A percentile compares a stretch with the other conserved stretches of the same genome.
Evolutionary conservation across 2,113 vertebrate species (phyloP).

Genomic region (Ictalurus furcatus): DNA sequence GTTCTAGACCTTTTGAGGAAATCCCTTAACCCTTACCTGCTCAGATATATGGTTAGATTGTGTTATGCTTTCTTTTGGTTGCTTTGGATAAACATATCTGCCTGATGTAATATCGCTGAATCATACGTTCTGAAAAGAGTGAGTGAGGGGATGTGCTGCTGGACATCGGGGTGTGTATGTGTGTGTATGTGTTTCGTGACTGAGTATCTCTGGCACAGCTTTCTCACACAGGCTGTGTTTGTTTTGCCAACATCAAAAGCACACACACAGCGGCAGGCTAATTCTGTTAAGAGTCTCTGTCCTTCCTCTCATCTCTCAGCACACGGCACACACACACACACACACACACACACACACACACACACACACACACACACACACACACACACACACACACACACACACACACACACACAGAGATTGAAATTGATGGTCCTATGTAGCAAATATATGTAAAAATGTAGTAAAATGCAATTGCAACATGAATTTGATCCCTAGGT

Average conservation of each 20-base stretch:
- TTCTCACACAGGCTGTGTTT: slow-evolving; percentile 26
- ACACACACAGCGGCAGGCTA: slow-evolving; percentile 5
- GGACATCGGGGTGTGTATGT: not conserved
- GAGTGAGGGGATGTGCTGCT: not conserved
- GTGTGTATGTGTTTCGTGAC: not conserved
- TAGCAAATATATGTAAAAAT: not conserved
- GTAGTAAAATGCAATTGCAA: not conserved
- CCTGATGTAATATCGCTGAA: not conserved
- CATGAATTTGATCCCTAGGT: too few species aligned
- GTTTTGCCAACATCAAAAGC: slow-evolving; percentile 45
- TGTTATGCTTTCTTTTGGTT: not conserved
- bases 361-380: not conserved
- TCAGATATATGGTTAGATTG: not conserved
- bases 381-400: slow-evolving; percentile 3
- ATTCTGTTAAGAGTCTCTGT: slow-evolving; percentile 24
- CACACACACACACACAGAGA: not conserved
- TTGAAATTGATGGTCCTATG: not conserved
- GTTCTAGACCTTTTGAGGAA: not conserved
- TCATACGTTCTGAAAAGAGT: not conserved
- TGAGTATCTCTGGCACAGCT: not conserved
- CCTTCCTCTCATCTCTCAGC: not conserved
- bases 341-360: not conserved
- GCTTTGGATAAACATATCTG: not conserved
- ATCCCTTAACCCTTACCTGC: not conserved
- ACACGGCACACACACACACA: not conserved